These are phyloP conservation scores for Notothenia rossii DNA, from an alignment of 2,113 vertebrate species.

Conservation along the genomic window DNA sequence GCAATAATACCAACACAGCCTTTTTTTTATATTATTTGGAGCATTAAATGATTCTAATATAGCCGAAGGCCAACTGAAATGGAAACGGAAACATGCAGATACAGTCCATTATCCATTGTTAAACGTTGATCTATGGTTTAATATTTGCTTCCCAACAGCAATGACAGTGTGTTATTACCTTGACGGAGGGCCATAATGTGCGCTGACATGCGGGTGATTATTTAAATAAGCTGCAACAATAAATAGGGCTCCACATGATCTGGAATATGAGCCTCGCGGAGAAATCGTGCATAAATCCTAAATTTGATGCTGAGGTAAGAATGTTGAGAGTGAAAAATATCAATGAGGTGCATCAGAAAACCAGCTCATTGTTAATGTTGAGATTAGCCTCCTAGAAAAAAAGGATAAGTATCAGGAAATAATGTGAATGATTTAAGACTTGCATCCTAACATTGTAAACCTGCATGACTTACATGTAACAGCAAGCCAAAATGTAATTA, in stretches of 20 bases:
- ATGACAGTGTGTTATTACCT: slow-evolving; percentile 82
- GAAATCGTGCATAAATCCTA: slow-evolving; percentile 53
- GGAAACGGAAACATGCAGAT: slow-evolving; percentile 80
- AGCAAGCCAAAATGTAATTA: slow-evolving; percentile 55
- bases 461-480: slow-evolving; percentile 39
- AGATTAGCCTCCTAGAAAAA: slow-evolving; percentile 57
- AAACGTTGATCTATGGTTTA: slow-evolving; percentile 86
- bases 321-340: slow-evolving; percentile 55
- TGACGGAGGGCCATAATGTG: slow-evolving; percentile 80
- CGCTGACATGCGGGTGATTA: slow-evolving; percentile 75
- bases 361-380: slow-evolving; percentile 41
- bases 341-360: slow-evolving; percentile 43
- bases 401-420: slow-evolving; percentile 56
- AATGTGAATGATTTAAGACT: slow-evolving; percentile 46
- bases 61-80: slow-evolving; percentile 80
- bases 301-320: slow-evolving; percentile 46
- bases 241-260: slow-evolving; percentile 69
- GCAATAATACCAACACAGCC: slow-evolving; percentile 74
- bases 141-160: slow-evolving; percentile 83
- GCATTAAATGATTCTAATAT: slow-evolving; percentile 83
- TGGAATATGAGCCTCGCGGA: slow-evolving; percentile 48
- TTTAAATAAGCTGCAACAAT: slow-evolving; percentile 81
- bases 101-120: slow-evolving; percentile 83
- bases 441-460: slow-evolving; percentile 10
- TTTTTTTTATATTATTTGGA: slow-evolving; percentile 69